Evolutionary conservation across 1,140 invertebrate species (phyloP).

Genomic region (Aphaenogaster ashmeadi): DNA sequence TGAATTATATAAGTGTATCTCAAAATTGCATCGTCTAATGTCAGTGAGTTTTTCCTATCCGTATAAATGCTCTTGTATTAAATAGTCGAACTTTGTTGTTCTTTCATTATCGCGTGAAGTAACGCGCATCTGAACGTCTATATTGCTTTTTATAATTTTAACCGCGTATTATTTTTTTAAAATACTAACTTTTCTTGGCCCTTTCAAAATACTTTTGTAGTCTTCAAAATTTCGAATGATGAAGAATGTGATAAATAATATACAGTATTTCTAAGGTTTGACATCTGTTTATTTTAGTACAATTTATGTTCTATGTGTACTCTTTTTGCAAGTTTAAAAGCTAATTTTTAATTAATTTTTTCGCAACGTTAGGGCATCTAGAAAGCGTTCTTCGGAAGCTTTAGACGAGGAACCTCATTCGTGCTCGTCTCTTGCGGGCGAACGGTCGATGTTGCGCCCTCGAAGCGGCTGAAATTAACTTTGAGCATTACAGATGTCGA

Average conservation of each 20-base stretch:
- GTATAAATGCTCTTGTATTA: background rate
- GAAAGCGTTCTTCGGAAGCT: conserved; percentile 5
- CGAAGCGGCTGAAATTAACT: conserved; percentile 82
- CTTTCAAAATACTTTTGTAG: background rate
- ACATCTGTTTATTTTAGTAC: background rate
- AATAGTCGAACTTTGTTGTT: background rate
- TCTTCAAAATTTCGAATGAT: background rate
- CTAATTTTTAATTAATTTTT: background rate
- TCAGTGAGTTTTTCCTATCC: background rate
- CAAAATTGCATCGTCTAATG: background rate
- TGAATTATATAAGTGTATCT: background rate
- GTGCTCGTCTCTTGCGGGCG: conserved; percentile 50
- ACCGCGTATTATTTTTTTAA: background rate
- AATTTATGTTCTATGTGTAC: background rate
- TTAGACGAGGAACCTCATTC: conserved; percentile 7
- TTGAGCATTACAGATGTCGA: conserved; percentile 85
- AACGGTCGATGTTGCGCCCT: conserved; percentile 67
- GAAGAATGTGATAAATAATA: background rate
- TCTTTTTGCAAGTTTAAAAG: background rate
- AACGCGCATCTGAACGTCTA: background rate
- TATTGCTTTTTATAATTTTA: background rate
- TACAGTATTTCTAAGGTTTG: background rate
- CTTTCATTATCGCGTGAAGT: background rate
- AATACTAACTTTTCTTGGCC: background rate
- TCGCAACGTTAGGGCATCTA: background rate